Conservation (phyloP, 1,140 invertebrate genomes). For the Phymorhynchus buccinoides region DNA sequence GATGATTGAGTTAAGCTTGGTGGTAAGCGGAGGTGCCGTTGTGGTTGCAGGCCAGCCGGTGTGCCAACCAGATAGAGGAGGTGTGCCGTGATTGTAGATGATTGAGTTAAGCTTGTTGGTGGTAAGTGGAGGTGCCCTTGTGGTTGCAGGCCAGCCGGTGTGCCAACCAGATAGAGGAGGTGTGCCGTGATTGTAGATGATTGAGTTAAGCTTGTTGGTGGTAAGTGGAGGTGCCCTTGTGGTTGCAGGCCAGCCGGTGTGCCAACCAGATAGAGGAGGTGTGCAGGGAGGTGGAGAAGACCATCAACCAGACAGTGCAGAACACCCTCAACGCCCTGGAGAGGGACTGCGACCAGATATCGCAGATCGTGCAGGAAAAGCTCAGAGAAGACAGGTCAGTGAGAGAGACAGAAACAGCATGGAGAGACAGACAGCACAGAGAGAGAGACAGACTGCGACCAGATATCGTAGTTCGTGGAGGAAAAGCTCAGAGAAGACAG, state of each 20-base stretch:
- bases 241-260: slow-evolving; percentile 73
- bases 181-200: slow-evolving; percentile 72
- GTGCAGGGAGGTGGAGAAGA: slow-evolving; percentile 78
- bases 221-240: neutral
- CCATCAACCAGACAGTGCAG: slow-evolving; percentile 79
- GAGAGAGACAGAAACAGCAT: too few species aligned
- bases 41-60: too few species aligned
- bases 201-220: too few species aligned
- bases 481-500: slow-evolving; percentile 74
- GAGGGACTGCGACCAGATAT: slow-evolving; percentile 76
- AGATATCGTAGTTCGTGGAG: slow-evolving; percentile 74
- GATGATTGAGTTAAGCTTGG: too few species aligned
- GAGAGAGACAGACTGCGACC: neutral
- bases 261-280: slow-evolving; percentile 79
- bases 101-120: too few species aligned
- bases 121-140: too few species aligned
- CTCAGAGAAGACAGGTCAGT: slow-evolving; percentile 73
- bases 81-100: too few species aligned
- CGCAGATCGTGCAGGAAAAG: slow-evolving; percentile 72
- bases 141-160: slow-evolving; percentile 72
- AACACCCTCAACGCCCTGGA: slow-evolving; percentile 78
- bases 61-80: too few species aligned
- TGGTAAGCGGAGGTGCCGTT: too few species aligned
- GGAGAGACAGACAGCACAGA: neutral
- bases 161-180: slow-evolving; percentile 79